phyloP scores from a whole-genome alignment of 2,888 invertebrate species.

The Dasysyrphus tricinctus region DNA sequence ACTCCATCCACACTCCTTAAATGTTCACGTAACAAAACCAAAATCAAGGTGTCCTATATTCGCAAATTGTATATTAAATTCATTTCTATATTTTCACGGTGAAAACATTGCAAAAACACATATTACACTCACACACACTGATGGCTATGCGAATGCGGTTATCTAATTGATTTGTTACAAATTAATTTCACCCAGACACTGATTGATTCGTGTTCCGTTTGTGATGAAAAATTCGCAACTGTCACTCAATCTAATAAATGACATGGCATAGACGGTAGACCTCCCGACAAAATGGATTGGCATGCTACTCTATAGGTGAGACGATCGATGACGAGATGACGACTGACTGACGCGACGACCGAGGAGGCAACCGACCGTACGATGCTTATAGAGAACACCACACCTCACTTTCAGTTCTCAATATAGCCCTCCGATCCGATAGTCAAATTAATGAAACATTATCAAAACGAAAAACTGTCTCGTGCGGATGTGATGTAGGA shows the following conservation, averaged over 20 bases:
- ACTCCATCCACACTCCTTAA: constrained; percentile 6
- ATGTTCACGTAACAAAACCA: not conserved
- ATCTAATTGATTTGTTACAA: constrained; percentile 72
- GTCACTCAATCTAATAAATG: constrained; percentile 52
- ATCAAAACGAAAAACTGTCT: constrained; percentile 53
- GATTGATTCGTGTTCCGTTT: constrained; percentile 68
- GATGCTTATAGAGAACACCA: constrained; percentile 27
- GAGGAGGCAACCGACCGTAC: not conserved
- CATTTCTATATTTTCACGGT: not conserved
- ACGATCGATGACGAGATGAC: not conserved
- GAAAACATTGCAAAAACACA: constrained; percentile 9
- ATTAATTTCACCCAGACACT: constrained; percentile 65
- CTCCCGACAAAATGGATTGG: constrained; percentile 44
- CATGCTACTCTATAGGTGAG: constrained; percentile 24
- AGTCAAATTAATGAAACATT: constrained; percentile 68
- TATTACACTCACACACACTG: not conserved
- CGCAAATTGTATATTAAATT: not conserved
- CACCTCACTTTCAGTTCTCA: constrained; percentile 33
- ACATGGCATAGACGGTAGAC: constrained; percentile 38
- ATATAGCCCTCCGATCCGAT: constrained; percentile 37
- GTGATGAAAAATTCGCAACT: constrained; percentile 65
- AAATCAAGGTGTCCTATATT: constrained; percentile 43
- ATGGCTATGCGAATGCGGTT: too few species aligned
- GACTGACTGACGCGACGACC: not conserved
- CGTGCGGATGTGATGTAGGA: constrained; percentile 61